Conservation (phyloP, 2,888 invertebrate species). For the Sminthurinus aureus region DNA sequence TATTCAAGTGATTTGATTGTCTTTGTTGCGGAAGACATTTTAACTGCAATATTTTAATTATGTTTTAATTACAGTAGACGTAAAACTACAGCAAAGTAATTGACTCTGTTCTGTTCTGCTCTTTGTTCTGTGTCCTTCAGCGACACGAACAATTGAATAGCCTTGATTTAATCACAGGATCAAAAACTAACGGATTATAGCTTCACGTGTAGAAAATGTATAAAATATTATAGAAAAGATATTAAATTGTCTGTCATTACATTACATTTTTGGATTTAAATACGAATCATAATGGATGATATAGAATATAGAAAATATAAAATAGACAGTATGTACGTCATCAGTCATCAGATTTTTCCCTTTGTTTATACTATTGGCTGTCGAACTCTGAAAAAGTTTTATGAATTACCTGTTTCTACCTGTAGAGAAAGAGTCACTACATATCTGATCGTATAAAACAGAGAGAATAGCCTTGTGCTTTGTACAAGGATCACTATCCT, state of each 20-base stretch:
- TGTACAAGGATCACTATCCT: too few species aligned
- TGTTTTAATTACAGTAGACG: neutral
- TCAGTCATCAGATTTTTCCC: too few species aligned
- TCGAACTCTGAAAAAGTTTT: neutral
- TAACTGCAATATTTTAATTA: too few species aligned
- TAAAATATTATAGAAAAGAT: neutral
- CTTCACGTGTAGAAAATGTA: neutral
- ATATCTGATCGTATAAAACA: neutral
- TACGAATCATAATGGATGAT: too few species aligned
- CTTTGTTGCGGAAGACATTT: too few species aligned
- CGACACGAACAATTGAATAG: neutral
- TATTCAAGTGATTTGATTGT: too few species aligned
- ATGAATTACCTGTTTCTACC: too few species aligned
- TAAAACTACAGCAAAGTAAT: neutral
- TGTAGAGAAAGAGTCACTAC: neutral
- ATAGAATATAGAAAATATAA: too few species aligned
- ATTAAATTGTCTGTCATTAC: neutral
- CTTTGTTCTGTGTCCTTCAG: neutral
- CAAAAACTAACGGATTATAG: neutral
- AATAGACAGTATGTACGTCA: too few species aligned
- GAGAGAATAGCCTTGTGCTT: neutral
- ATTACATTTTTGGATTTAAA: too few species aligned
- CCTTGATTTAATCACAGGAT: conserved; percentile 9
- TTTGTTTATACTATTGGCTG: neutral
- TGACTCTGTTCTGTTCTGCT: neutral